Evolutionary conservation across 2,888 invertebrate species (phyloP), one percentile per base, ranked within the genome.

Genomic region (Nomada flava): DNA sequence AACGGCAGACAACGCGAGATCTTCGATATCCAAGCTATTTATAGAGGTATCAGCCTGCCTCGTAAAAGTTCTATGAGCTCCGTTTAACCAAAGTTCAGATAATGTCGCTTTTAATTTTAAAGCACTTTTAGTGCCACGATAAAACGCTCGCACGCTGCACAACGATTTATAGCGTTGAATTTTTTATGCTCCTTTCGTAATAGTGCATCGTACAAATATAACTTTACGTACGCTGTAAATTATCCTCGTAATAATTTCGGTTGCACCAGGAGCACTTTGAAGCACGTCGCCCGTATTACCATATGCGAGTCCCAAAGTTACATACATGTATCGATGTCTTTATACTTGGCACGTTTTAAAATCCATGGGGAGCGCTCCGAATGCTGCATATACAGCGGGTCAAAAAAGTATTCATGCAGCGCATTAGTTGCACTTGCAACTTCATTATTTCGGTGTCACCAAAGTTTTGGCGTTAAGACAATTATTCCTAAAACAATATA

Each of bases 41-140:
- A 79, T 77, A 75, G 80, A 71, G 75, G 69, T 73, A 84, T 86
- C 79, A 69, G 64, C 47, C 50, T n/a, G 68, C 60, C 82, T 75
- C 87, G 80, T 86, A 79, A 86, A 86, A 86, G 69, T 84, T 87
- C 62, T 77, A 86, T 63, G 84, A 77, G 70, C 64, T 68, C 53
- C 77, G 78, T 47, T 83, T 75, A 82, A 78, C 71, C 73, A 26
- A 79, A 82, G 69, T 82, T 70, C 65, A 72, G 76, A 82, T 75
- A 84, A 86, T 82, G 79, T 72, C 69, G 71, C 82, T 65, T 84
- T 86, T 84, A 86, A 86, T 86, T 87, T 84, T 82, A 86, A 87
- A 76, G 63, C 72, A 65, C 82, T 67, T 86, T 85, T 65, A 75
- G 71, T 52, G 62, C 74, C 72, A 62, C 79, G 76, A 82, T 84